Base-by-base conservation (phyloP, 1,140 invertebrate genomes). In the Trinorchestia longiramus region DNA sequence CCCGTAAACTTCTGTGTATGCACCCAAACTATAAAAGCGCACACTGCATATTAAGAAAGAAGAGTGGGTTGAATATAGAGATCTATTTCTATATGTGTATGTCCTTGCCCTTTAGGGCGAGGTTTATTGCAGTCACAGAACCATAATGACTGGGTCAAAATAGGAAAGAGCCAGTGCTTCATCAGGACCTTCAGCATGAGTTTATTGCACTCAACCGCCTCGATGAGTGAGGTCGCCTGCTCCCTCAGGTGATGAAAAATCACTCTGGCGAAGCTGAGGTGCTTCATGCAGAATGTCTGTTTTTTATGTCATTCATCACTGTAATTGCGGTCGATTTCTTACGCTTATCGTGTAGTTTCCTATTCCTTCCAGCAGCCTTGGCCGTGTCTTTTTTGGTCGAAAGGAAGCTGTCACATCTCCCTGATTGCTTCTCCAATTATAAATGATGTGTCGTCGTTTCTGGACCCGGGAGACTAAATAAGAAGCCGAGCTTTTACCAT, bases 241-340 rank as follows among this genome's bases (percentile, higher is more conserved):
- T 53, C 47, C 47, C 19, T 19, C 47, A 53, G 47, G 47, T 53
- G 47, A 53, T 53, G 47, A 53, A 19, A 53, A 53, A 53, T 53
- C 47, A 53, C 47, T n/a, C 47, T 53, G 47, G 47, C 47, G 15
- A 77, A 11, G 62, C 28, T 19, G 62, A 11, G 62, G 62, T 77
- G 28, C 15, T 77, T 28, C 62, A 8, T 53, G 88, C 88, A 90
- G 43, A 42, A 19, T 17, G 88, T 43, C 41, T 42, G 3, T 90
- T 90, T 90, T 90, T 90, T 43, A 87, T 17, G 41, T 90, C 88
- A 90, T 90, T 90, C 41, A 42, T 90, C 88, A 90, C 88, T 90
- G 88, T 90, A 90, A 90, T 90, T 90, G 88, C 41, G 41, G 88
- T 43, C 88, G 88, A 90, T 90, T 90, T 90, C 88, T 90, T 90